Evolutionary conservation across 2,797 vertebrate genomes (phyloP).

Genomic region (Sebastes jordani): DNA sequence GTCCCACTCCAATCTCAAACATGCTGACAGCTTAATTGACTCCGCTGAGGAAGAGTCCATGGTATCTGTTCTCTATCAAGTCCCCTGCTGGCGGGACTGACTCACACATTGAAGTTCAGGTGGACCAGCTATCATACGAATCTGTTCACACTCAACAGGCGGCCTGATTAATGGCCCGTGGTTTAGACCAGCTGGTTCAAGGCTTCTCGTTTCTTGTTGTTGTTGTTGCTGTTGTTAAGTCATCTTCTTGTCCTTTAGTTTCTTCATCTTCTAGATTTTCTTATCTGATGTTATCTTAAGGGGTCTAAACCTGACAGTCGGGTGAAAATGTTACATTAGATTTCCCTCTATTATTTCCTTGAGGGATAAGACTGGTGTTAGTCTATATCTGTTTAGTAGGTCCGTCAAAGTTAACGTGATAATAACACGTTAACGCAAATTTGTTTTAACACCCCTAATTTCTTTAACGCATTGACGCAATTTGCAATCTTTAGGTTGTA

Average conservation of each 20-base stretch:
- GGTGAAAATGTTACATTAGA: background rate
- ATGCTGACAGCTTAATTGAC: constrained; percentile 59
- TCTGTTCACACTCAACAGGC: constrained; percentile 51
- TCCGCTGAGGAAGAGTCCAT: constrained; percentile 39
- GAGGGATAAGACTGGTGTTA: background rate
- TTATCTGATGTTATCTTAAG: background rate
- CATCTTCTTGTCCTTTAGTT: background rate
- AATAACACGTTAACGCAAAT: too few species aligned
- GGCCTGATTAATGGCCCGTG: constrained; percentile 43
- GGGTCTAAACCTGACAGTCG: background rate
- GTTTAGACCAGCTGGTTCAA: constrained; percentile 42
- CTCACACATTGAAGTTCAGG: constrained; percentile 56
- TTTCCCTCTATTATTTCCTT: background rate
- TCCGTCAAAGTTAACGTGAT: too few species aligned
- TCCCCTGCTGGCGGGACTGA: constrained; percentile 61
- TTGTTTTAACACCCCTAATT: too few species aligned
- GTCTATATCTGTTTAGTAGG: too few species aligned
- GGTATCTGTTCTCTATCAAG: constrained; percentile 45
- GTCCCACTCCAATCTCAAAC: constrained; percentile 47
- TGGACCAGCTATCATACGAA: constrained; percentile 44
- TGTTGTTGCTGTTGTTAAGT: constrained; percentile 1
- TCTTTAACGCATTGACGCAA: too few species aligned
- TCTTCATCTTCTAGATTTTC: background rate
- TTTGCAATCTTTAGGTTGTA: too few species aligned
- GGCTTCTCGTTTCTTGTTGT: background rate